A percentile compares a stretch with the other conserved stretches of the same genome.
Conservation (phyloP, 1,140 invertebrate genomes). For the Oryzaephilus surinamensis region DNA sequence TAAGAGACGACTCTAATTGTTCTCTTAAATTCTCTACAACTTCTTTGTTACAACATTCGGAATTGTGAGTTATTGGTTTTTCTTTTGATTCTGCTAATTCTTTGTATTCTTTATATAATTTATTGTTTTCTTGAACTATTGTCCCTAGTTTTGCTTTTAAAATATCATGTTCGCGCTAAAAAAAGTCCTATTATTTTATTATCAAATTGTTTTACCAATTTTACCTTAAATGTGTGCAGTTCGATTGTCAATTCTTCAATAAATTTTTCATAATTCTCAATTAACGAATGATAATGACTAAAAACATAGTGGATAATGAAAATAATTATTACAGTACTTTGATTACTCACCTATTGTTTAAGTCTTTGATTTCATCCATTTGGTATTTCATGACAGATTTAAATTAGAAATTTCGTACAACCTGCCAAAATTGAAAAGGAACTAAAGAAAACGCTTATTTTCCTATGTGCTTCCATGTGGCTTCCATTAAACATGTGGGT, state of each 20-base stretch:
- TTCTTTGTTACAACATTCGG: conserved; percentile 15
- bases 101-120: conserved; percentile 18
- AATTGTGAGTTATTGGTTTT: conserved; percentile 4
- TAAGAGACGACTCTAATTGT: conserved; percentile 20
- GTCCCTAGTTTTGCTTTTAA: conserved; percentile 20
- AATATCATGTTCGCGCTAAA: conserved; percentile 25
- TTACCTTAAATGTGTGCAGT: conserved; percentile 24
- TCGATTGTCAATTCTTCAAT: conserved; percentile 25
- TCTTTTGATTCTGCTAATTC: conserved; percentile 12
- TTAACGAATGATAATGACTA: conserved; percentile 21
- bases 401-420: conserved; percentile 4
- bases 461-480: too few species aligned
- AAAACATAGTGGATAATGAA: conserved; percentile 7
- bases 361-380: background rate
- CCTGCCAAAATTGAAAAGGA: conserved; percentile 2
- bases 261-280: conserved; percentile 25
- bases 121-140: conserved; percentile 26
- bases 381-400: conserved; percentile 2
- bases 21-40: conserved; percentile 27
- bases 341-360: background rate
- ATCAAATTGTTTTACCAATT: conserved; percentile 7
- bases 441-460: too few species aligned
- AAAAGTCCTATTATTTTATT: conserved; percentile 5
- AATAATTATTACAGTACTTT: background rate
- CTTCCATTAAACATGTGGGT: background rate